Percentiles rank a stretch among this genome's conserved stretches.
These are phyloP conservation scores for Drosophila anomalata DNA, from an alignment of 2,888 invertebrate species.

Conservation along the genomic window DNA sequence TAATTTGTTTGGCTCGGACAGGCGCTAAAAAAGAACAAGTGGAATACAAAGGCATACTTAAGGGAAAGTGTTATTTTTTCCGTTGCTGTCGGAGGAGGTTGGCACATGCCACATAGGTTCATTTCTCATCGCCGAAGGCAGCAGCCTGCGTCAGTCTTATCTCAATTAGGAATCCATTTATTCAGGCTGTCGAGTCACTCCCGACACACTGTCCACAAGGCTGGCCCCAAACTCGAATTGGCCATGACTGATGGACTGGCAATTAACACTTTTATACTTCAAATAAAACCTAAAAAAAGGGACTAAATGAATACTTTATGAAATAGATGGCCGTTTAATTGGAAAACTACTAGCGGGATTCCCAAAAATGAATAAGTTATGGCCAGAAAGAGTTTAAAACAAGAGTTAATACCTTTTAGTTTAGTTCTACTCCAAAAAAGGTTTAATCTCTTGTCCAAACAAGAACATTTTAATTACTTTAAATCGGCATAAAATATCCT, in stretches of 20 bases:
- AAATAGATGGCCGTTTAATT: not conserved
- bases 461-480: not conserved
- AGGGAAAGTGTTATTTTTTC: slow-evolving; percentile 55
- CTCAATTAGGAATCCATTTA: slow-evolving; percentile 75
- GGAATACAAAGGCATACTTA: slow-evolving; percentile 26
- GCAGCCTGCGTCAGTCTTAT: slow-evolving; percentile 63
- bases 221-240: slow-evolving; percentile 1
- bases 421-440: not conserved
- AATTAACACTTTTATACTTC: slow-evolving; percentile 12
- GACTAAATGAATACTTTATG: not conserved
- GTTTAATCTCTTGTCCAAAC: not conserved
- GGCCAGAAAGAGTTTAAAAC: no score
- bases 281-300: not conserved
- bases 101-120: slow-evolving; percentile 46
- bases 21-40: not conserved
- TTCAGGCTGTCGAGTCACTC: slow-evolving; percentile 50
- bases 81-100: slow-evolving; percentile 21
- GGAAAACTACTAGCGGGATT: no score
- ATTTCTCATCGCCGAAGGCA: slow-evolving; percentile 57
- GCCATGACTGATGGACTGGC: slow-evolving; percentile 14
- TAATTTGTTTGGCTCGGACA: slow-evolving; percentile 41
- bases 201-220: slow-evolving; percentile 48
- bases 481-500: not conserved
- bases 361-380: no score
- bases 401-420: no score